These are phyloP conservation scores for Brachionus manjavacas DNA, from an alignment of 1,140 invertebrate genomes.

Conservation along the genomic window DNA sequence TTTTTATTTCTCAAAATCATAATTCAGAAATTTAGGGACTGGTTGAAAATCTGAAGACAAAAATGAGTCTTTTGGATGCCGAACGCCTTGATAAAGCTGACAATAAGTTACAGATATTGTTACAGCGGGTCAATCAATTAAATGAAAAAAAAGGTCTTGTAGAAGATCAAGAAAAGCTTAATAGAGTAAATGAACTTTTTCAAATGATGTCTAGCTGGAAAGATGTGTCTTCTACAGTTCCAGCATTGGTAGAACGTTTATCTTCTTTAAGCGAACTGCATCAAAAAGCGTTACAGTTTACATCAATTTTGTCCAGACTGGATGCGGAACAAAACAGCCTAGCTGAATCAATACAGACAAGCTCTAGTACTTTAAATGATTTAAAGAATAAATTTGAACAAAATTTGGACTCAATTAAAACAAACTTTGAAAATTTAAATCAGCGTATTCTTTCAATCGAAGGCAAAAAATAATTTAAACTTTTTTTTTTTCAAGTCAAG, in stretches of 20 bases:
- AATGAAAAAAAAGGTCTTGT: conserved; percentile 26
- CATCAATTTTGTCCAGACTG: neutral
- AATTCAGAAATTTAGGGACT: neutral
- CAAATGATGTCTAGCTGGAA: conserved; percentile 33
- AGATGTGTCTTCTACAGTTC: conserved; percentile 13
- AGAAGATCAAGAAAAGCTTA: conserved; percentile 31
- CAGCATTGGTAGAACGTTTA: neutral
- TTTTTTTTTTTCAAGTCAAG: neutral
- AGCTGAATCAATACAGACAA: conserved; percentile 9
- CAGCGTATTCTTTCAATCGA: conserved; percentile 7
- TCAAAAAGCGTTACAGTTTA: conserved; percentile 32
- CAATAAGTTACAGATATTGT: neutral
- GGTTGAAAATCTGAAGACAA: neutral
- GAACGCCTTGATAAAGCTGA: neutral
- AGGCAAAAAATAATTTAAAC: neutral
- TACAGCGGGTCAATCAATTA: conserved; percentile 6
- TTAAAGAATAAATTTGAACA: conserved; percentile 14
- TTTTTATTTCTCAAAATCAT: neutral
- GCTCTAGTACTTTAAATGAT: neutral
- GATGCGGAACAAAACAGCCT: conserved; percentile 2
- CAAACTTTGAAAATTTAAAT: conserved; percentile 22
- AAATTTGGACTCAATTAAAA: conserved; percentile 28
- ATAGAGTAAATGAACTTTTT: conserved; percentile 23
- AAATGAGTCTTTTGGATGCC: neutral
- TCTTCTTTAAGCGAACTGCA: conserved; percentile 5